Evolutionary conservation across 2,888 invertebrate species (phyloP).

Genomic region (Phymatocera aterrima): DNA sequence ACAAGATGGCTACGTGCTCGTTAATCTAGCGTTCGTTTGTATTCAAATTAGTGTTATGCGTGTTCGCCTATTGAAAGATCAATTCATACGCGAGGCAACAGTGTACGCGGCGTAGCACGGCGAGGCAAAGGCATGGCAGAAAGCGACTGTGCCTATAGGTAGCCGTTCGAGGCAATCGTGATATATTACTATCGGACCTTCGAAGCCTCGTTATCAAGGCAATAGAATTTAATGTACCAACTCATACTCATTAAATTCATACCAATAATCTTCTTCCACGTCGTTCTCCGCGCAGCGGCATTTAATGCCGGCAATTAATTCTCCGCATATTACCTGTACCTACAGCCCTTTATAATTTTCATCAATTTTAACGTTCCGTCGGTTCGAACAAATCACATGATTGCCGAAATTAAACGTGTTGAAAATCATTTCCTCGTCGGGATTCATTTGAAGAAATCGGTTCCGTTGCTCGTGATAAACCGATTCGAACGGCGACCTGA

Average conservation of each 20-base stretch:
- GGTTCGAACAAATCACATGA: no score
- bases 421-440: no score
- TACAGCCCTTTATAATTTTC: no score
- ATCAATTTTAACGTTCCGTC: no score
- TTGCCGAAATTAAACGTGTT: no score
- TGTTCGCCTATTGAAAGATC: constrained; percentile 40
- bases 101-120: no score
- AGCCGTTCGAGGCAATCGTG: constrained; percentile 23
- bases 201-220: constrained; percentile 39
- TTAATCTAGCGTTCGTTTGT: constrained; percentile 42
- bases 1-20: constrained; percentile 34
- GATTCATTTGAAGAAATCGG: no score
- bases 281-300: neutral
- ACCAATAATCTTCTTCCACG: neutral
- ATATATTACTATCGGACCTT: constrained; percentile 29
- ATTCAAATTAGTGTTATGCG: constrained; percentile 43
- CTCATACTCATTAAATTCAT: constrained; percentile 35
- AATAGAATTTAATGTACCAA: constrained; percentile 28
- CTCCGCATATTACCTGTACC: no score
- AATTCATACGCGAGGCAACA: constrained; percentile 23
- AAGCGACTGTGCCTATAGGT: neutral
- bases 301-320: no score
- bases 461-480: no score
- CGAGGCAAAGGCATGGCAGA: neutral
- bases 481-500: no score